These are phyloP conservation scores for Synanthedon andrenaeformis DNA, from an alignment of 2,888 invertebrate genomes.

Conservation along the genomic window DNA sequence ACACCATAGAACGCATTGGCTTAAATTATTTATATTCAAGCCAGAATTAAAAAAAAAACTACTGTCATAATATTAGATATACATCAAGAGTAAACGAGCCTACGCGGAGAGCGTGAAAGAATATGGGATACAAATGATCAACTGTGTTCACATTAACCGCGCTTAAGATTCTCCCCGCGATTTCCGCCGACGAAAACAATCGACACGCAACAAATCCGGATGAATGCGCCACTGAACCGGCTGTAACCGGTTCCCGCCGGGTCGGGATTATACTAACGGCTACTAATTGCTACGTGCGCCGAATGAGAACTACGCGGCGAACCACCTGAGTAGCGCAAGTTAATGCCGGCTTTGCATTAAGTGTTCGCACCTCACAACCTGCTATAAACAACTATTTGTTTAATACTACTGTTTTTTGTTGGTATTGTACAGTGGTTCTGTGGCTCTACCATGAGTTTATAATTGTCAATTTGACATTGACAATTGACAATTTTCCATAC, in stretches of 20 bases:
- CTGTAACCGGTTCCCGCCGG: constrained; percentile 18
- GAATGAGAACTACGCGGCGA: constrained; percentile 25
- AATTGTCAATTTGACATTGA: too few species aligned
- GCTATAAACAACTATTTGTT: too few species aligned
- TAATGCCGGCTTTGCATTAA: background rate
- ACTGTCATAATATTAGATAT: too few species aligned
- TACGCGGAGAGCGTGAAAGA: constrained; percentile 1
- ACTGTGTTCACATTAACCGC: constrained; percentile 13
- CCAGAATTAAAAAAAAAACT: too few species aligned
- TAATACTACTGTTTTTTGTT: too few species aligned
- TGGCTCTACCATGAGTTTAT: too few species aligned
- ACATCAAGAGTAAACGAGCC: constrained; percentile 1
- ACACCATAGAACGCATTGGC: too few species aligned
- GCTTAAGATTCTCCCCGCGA: constrained; percentile 15
- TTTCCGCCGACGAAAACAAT: constrained; percentile 38
- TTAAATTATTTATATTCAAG: too few species aligned
- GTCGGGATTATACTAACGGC: constrained; percentile 41
- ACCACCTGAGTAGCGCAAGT: background rate
- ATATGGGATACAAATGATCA: constrained; percentile 1
- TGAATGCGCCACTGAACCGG: constrained; percentile 18
- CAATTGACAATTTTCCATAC: too few species aligned
- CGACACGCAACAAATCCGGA: constrained; percentile 58
- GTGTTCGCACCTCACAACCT: background rate
- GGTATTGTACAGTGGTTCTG: too few species aligned
- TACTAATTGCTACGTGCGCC: constrained; percentile 55